Conservation (phyloP, 2,888 invertebrate species). For the Tachina grossa region DNA sequence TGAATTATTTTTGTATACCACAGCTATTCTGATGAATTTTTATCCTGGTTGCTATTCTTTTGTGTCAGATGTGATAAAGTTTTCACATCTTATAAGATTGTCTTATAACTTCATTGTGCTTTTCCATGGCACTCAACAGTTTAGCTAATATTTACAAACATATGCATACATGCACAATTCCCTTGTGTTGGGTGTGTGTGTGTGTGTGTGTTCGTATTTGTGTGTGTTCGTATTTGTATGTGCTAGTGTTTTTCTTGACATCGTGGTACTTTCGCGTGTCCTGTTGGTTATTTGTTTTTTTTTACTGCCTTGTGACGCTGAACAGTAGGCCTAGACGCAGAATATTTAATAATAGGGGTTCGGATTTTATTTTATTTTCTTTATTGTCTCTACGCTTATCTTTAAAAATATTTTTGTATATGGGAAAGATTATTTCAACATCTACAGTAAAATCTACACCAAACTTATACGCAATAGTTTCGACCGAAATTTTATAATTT, state of each 20-base stretch:
- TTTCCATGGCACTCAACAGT: slow-evolving; percentile 34
- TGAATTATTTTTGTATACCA: too few species aligned
- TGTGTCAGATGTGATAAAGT: too few species aligned
- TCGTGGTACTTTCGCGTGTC: slow-evolving; percentile 15
- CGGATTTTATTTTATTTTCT: too few species aligned
- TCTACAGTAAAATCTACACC: too few species aligned
- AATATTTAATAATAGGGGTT: neutral
- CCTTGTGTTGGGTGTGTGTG: neutral
- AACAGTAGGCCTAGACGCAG: neutral
- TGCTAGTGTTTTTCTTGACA: neutral
- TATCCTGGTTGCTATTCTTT: too few species aligned
- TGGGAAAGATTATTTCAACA: too few species aligned
- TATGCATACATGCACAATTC: too few species aligned
- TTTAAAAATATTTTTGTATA: too few species aligned
- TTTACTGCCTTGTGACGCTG: neutral
- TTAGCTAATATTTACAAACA: slow-evolving; percentile 1
- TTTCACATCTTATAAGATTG: slow-evolving; percentile 8
- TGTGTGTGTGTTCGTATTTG: neutral
- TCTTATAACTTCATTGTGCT: neutral
- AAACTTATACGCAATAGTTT: too few species aligned
- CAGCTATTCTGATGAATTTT: too few species aligned
- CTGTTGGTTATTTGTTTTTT: slow-evolving; percentile 7
- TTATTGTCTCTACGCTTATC: too few species aligned
- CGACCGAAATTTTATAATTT: too few species aligned
- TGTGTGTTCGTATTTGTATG: neutral